phyloP scores from a whole-genome alignment of 2,888 invertebrate species.

The Trichogramma dendrolimi region DNA sequence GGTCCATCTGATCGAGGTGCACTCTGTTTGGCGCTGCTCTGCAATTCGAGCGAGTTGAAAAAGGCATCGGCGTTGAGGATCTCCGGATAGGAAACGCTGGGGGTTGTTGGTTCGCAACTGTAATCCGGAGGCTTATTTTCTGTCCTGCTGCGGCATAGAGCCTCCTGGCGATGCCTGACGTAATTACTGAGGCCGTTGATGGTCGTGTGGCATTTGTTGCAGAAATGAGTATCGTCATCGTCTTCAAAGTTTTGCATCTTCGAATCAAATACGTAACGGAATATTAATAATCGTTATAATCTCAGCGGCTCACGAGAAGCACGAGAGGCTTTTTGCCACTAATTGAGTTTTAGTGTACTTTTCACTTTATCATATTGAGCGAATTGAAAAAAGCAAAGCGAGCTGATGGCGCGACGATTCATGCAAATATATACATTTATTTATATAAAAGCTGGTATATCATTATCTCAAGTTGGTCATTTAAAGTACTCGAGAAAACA shows the following conservation, averaged over 20 bases:
- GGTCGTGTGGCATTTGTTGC: conserved; percentile 80
- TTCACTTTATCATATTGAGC: too few relatives aligned
- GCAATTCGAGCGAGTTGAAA: conserved; percentile 77
- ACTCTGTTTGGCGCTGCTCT: conserved; percentile 63
- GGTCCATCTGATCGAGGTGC: conserved; percentile 40
- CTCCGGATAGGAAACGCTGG: conserved; percentile 51
- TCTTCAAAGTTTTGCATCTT: conserved; percentile 45
- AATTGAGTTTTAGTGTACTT: too few relatives aligned
- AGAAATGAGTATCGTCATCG: conserved; percentile 81
- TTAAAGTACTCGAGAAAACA: too few relatives aligned
- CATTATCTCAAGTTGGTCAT: too few relatives aligned
- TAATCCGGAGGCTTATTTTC: conserved; percentile 28
- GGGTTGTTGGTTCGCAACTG: conserved; percentile 37
- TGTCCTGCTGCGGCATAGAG: conserved; percentile 55
- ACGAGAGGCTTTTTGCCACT: too few relatives aligned
- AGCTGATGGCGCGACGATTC: too few relatives aligned
- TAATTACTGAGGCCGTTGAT: conserved; percentile 83
- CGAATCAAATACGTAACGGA: neutral
- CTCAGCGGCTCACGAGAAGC: too few relatives aligned
- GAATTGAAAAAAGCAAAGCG: too few relatives aligned
- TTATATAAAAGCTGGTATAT: too few relatives aligned
- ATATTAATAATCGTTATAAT: neutral
- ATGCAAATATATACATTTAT: too few relatives aligned
- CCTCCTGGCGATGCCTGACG: conserved; percentile 73
- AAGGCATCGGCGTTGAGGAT: conserved; percentile 76